These are phyloP conservation scores for Cylas formicarius DNA, from an alignment of 1,140 invertebrate genomes.

Conservation along the genomic window DNA sequence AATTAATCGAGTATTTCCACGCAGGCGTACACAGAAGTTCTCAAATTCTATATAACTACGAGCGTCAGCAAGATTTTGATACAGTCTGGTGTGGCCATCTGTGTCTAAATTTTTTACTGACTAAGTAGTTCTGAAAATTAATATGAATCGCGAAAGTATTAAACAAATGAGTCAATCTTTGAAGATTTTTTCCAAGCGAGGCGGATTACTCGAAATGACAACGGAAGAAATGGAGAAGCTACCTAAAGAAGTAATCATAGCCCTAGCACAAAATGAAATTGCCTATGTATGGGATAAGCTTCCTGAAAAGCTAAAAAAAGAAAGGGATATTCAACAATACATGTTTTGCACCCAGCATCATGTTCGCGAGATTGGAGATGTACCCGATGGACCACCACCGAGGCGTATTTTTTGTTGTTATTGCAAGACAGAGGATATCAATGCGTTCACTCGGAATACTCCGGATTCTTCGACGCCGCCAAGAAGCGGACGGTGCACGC, in stretches of 20 bases:
- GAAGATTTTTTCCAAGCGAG: too few relatives aligned
- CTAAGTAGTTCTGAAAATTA: too few relatives aligned
- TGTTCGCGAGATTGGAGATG: background rate
- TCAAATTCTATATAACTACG: slow-evolving; percentile 4
- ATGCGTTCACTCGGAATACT: background rate
- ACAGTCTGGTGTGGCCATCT: background rate
- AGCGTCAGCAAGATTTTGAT: background rate
- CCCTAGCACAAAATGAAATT: too few relatives aligned
- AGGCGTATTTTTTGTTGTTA: background rate
- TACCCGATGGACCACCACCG: slow-evolving; percentile 1
- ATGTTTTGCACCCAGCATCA: background rate
- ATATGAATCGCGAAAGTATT: too few relatives aligned
- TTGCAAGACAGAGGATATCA: slow-evolving; percentile 1
- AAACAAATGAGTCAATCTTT: too few relatives aligned
- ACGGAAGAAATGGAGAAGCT: too few relatives aligned
- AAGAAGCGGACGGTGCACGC: too few relatives aligned
- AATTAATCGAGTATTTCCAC: slow-evolving; percentile 12
- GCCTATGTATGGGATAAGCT: background rate
- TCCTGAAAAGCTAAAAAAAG: slow-evolving; percentile 1
- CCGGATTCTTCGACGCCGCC: background rate
- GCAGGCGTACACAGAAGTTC: too few relatives aligned
- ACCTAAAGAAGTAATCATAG: too few relatives aligned
- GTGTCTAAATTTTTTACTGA: too few relatives aligned
- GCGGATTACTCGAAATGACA: too few relatives aligned
- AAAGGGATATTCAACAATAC: background rate